Conservation (phyloP, 2,888 invertebrate genomes). For the Mesopsocus fuscifrons region DNA sequence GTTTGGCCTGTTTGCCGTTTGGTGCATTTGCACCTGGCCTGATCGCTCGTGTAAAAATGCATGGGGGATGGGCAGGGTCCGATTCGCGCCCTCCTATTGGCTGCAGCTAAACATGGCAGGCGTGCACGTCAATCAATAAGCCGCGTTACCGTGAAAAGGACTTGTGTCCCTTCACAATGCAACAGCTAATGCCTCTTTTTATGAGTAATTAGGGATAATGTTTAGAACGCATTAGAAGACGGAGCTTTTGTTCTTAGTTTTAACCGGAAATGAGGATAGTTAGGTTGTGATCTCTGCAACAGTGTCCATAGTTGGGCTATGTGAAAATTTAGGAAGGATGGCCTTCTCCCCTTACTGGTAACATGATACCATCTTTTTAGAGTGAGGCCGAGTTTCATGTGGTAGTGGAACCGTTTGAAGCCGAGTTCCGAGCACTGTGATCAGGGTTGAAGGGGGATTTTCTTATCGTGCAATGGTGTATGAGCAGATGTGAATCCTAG, state of each 20-base stretch:
- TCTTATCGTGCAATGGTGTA: neutral
- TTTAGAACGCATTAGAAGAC: too few relatives aligned
- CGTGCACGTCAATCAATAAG: conserved; percentile 20
- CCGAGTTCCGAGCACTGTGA: too few relatives aligned
- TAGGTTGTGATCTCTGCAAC: neutral
- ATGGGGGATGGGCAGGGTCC: conserved; percentile 12
- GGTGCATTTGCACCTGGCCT: too few relatives aligned
- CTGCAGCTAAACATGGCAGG: conserved; percentile 20
- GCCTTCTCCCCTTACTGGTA: neutral
- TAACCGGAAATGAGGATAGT: too few relatives aligned
- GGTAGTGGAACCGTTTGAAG: neutral
- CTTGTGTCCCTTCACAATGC: too few relatives aligned
- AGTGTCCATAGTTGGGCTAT: neutral
- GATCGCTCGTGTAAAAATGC: too few relatives aligned
- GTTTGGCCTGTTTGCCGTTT: too few relatives aligned
- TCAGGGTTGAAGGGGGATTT: too few relatives aligned
- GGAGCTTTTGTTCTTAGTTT: too few relatives aligned
- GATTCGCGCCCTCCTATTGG: conserved; percentile 19
- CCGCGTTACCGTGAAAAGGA: too few relatives aligned
- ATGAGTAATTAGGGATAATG: too few relatives aligned
- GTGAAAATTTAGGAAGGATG: neutral
- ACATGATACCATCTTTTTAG: neutral
- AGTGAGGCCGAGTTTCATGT: neutral
- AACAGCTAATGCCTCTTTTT: too few relatives aligned
- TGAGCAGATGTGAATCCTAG: neutral